Base-by-base conservation (phyloP, 1,140 invertebrate species). In the Sycophila sp. region DNA sequence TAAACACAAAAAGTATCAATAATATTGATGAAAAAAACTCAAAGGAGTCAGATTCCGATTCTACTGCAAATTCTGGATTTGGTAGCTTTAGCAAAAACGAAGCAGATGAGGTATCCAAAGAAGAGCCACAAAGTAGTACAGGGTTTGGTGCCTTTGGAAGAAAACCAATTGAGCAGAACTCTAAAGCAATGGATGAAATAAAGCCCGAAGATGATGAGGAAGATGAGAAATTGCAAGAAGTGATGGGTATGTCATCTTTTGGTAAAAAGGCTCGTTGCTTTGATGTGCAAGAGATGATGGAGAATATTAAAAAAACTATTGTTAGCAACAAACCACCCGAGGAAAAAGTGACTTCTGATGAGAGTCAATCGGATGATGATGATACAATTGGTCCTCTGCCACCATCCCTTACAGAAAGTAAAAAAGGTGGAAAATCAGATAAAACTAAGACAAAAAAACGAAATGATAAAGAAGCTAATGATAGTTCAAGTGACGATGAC, bases 181-280 rank as follows among this genome's bases (percentile, higher is more conserved):
- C 72, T 1, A 86, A 83, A 59, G 84, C 87, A 77, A 91, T 92
- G n/a, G 88, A 89, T 74, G 88, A 90, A 74, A 88, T 92, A 36
- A 74, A 24, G 8, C 70, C 81, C 2, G 87, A 91, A 22, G 91
- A 92, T 19, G 92, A 93, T 73, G 81, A 89, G 26, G 92, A 93
- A 78, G 88, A 81, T 24, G 88, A 91, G 72, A 88, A 90, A 69
- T 82, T 93, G 0, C 87, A 93, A 72, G 85, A 90, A 71, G 81
- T 93, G 0, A 94, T 94, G 92, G 93, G 93, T 1, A 92, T 94
- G 58, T 67, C 89, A 53, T 88, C 90, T 11, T 94, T 94, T 80
- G 93, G 92, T 1, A 93, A 93, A 72, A 94, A 93, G 77, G 92
- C 92, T 0, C 92, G 93, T 79, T 88, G 89, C 11, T 93, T 93